Base-by-base conservation (phyloP, 2,888 invertebrate species). In the Mythimna lalbum region DNA sequence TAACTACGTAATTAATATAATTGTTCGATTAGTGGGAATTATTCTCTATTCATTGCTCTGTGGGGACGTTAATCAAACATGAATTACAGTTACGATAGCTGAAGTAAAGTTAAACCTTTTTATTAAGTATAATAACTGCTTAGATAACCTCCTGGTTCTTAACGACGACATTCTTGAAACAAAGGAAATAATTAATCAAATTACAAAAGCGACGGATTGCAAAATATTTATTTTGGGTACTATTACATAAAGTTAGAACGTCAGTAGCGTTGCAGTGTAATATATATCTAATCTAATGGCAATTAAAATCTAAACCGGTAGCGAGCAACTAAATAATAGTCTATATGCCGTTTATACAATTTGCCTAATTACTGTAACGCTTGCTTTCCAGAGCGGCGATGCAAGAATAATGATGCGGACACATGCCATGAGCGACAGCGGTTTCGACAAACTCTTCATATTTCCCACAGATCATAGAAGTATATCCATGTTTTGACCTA, bases 281-380 rank as follows among this genome's bases (percentile, higher is more conserved):
- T 80, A 85, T 67, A 85, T 84, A 86, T 86, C 86, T 90, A 90
- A 90, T 90, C 90, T 90, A 86, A 89, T 89, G 85, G 89, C 87
- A 91, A 91, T 91, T 91, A 91, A 88, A 89, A 89, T 90, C 88
- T 89, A 89, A 91, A 86, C 91, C 90, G 91, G 91, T 89, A 90
- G 90, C 78, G 83, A 87, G 82, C 87, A 83, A 76, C 80, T 86
- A 87, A 90, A 91, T 92, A 90, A 91, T 90, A 87, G 90, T 86
- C 86, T 89, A 86, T 89, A 88, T 89, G 88, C 90, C 89, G 91
- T 92, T 92, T 92, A 93, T 90, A 92, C 91, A 92, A 92, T 93
- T 93, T 91, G 87, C 88, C 89, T 93, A 93, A 93, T 93, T 93
- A 90, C 91, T 89, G 89, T 88, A 90, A 87, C 90, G 90, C 89